A percentile compares a stretch with the other conserved stretches of the same genome.
Evolutionary conservation across 2,797 vertebrate genomes (phyloP).

Genomic region (Oreortyx pictus): DNA sequence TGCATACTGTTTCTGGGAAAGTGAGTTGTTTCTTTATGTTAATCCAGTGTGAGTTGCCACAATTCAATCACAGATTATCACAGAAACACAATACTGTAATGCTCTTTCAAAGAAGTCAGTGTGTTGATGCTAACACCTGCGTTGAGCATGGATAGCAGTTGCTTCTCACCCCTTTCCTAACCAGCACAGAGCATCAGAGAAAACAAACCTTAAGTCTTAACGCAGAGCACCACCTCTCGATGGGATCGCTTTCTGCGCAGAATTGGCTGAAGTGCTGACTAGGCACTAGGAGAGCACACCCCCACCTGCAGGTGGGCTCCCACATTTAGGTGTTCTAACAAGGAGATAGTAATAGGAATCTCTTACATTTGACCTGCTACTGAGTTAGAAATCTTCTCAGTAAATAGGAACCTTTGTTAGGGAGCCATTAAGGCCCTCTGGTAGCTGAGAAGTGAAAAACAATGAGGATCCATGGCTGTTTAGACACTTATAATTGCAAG

Average conservation of each 20-base stretch:
- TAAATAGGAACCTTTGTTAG: not conserved
- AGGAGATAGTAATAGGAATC: not conserved
- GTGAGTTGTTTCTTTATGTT: not conserved
- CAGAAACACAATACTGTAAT: not conserved
- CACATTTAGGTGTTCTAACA: not conserved
- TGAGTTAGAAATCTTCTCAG: not conserved
- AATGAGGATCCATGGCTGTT: not conserved
- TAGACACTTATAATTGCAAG: not conserved
- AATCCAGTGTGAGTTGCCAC: not conserved
- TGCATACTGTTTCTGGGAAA: not conserved
- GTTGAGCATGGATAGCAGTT: not conserved
- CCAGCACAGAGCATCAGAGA: not conserved
- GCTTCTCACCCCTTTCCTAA: not conserved
- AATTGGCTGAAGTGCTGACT: not conserved
- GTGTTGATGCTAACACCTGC: not conserved
- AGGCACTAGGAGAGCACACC: accelerated
- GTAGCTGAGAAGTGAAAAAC: not conserved
- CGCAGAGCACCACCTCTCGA: slow-evolving; percentile 28
- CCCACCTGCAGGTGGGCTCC: not conserved
- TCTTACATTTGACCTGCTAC: not conserved
- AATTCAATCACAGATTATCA: not conserved
- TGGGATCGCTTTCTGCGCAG: slow-evolving; percentile 33
- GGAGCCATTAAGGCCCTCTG: not conserved
- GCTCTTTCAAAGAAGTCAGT: not conserved
- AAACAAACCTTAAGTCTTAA: not conserved